Base-by-base conservation (phyloP, 2,888 invertebrate genomes). In the Tetropium fuscum region DNA sequence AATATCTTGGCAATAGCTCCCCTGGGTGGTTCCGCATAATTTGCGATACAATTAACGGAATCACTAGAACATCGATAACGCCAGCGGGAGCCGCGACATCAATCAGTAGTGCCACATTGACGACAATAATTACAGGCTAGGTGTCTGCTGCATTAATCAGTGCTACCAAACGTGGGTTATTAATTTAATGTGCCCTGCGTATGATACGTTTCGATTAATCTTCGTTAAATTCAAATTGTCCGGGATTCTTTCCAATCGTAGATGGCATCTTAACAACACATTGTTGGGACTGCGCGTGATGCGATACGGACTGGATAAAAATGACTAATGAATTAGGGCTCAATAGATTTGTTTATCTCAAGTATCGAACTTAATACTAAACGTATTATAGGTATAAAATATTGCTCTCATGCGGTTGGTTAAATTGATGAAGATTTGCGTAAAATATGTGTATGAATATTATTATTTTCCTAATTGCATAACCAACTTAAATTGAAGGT, bases 141-240 rank as follows among this genome's bases (percentile, higher is more conserved):
- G 66, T 68, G 73, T 72, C 69, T 53, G 68, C 47, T 44, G 66
- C 68, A 74, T 76, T 76, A 74, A 76, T 73, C 74, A 73, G 64
- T 69, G 70, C 70, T 69, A 69, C 70, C 69, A 68, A 70, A 68
- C 58, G 63, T 55, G 58, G 56, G 68, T 72, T 74, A 76, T 75
- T 76, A 74, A 75, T 75, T 73, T 71, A 74, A 73, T 68, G 69
- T 70, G 73, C 69, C 68, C 65, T 59, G 57, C 58, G 63, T 62
- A 63, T 71, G 71, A 75, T 74, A 72, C 72, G 61, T 65, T 71
- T 75, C 77, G 74, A 79, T 80, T 76, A 76, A 78, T 80, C 78
- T 77, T 78, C 78, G 79, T 80, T 79, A 78, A 78, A 78, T 78
- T 77, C 72, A 75, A 75, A 78, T 77, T 78, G 78, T 78, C 78